phyloP scores from a whole-genome alignment of 2,888 invertebrate genomes.

The Latheticus oryzae region DNA sequence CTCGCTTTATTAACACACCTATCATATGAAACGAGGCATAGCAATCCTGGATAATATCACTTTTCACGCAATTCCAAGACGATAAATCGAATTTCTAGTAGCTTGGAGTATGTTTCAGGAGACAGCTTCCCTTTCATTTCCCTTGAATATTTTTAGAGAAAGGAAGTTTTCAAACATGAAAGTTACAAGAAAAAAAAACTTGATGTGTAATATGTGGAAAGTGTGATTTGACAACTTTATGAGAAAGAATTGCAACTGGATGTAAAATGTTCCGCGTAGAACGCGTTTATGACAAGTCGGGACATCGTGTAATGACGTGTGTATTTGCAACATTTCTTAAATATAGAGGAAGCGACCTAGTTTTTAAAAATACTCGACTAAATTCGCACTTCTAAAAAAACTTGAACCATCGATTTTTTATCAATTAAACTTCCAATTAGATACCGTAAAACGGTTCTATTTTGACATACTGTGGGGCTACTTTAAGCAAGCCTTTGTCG shows the following conservation, averaged over 20 bases:
- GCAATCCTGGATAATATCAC: conserved; percentile 12
- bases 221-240: conserved; percentile 3
- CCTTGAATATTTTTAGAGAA: conserved; percentile 6
- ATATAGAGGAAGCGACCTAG: conserved; percentile 25
- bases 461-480: no score
- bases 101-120: conserved; percentile 5
- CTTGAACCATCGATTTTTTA: background rate
- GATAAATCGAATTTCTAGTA: conserved; percentile 19
- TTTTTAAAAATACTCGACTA: conserved; percentile 17
- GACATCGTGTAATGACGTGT: conserved; percentile 9
- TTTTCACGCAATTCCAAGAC: conserved; percentile 11
- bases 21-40: background rate
- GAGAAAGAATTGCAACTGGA: no score
- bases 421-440: background rate
- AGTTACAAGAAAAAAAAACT: conserved; percentile 10
- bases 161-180: conserved; percentile 9
- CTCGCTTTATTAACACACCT: conserved; percentile 1
- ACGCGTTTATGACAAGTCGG: conserved; percentile 11
- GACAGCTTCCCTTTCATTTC: conserved; percentile 18
- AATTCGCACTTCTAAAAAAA: conserved; percentile 4
- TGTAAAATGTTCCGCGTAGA: conserved; percentile 6
- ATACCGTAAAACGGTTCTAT: no score
- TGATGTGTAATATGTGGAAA: conserved; percentile 1
- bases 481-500: no score
- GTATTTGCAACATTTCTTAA: conserved; percentile 4